phyloP scores from a whole-genome alignment of 2,797 vertebrate genomes.

The Tenualosa thibaudeaui region DNA sequence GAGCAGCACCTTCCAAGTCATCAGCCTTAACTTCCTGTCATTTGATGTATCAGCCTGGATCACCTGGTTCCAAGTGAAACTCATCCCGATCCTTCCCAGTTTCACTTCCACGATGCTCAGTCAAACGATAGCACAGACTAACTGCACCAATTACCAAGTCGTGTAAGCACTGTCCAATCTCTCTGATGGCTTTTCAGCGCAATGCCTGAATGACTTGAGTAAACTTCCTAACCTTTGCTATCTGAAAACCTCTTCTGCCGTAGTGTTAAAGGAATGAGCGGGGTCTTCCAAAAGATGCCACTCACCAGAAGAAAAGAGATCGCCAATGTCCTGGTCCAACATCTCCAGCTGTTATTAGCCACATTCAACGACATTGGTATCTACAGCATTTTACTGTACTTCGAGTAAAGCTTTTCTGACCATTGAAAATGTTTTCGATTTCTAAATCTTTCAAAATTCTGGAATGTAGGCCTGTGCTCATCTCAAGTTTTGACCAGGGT shows the following conservation, averaged over 20 bases:
- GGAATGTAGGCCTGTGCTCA: too few species aligned
- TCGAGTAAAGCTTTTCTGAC: background rate
- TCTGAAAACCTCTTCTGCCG: background rate
- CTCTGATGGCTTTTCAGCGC: background rate
- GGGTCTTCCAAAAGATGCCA: conserved; percentile 32
- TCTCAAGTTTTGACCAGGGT: too few species aligned
- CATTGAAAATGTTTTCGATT: too few species aligned
- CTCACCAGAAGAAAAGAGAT: conserved; percentile 19
- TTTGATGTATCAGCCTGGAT: conserved; percentile 41
- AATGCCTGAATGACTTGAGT: too few species aligned
- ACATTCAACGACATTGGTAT: conserved; percentile 46
- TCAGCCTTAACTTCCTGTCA: conserved; percentile 36
- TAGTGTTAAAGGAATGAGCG: conserved; percentile 53
- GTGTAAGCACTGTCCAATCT: conserved; percentile 50
- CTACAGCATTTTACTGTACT: background rate
- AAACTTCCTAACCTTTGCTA: background rate
- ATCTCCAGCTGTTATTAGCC: conserved; percentile 34
- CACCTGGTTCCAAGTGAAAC: conserved; percentile 47
- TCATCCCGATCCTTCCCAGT: conserved; percentile 54
- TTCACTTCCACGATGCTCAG: conserved; percentile 56
- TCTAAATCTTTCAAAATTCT: too few species aligned
- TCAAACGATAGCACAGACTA: conserved; percentile 31
- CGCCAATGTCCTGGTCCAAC: conserved; percentile 36
- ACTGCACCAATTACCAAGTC: conserved; percentile 57
- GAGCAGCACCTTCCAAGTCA: conserved; percentile 54